phyloP scores from a whole-genome alignment of 2,888 invertebrate species.

The Mesodorylaimus sp. region DNA sequence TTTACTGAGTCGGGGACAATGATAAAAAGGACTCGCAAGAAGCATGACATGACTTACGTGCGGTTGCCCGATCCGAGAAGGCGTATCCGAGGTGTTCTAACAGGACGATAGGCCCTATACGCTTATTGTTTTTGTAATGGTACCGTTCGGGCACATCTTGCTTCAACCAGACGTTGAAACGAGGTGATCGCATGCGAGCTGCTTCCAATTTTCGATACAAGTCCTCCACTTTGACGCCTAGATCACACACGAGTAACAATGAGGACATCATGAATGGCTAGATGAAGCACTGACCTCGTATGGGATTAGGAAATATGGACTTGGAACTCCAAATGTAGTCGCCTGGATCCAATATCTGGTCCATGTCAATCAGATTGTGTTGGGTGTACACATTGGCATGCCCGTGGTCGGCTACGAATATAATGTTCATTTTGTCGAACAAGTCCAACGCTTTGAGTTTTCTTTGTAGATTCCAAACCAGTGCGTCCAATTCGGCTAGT shows the following conservation, averaged over 20 bases:
- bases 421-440: background rate
- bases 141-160: constrained; percentile 42
- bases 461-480: background rate
- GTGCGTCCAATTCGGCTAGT: background rate
- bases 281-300: background rate
- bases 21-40: too few species aligned
- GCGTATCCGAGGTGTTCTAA: constrained; percentile 28
- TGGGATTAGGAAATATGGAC: background rate
- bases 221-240: background rate
- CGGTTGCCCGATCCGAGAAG: too few species aligned
- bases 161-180: constrained; percentile 24
- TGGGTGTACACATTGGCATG: background rate
- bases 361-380: background rate
- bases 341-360: constrained; percentile 4
- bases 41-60: too few species aligned
- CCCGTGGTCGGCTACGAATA: background rate
- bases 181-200: constrained; percentile 12
- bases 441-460: background rate
- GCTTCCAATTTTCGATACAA: constrained; percentile 13
- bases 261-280: too few species aligned
- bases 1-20: too few species aligned
- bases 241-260: background rate
- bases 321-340: background rate
- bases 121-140: constrained; percentile 43
- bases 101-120: constrained; percentile 45